Evolutionary conservation across 2,113 vertebrate species (phyloP).

Genomic region (Pangasianodon gigas): DNA sequence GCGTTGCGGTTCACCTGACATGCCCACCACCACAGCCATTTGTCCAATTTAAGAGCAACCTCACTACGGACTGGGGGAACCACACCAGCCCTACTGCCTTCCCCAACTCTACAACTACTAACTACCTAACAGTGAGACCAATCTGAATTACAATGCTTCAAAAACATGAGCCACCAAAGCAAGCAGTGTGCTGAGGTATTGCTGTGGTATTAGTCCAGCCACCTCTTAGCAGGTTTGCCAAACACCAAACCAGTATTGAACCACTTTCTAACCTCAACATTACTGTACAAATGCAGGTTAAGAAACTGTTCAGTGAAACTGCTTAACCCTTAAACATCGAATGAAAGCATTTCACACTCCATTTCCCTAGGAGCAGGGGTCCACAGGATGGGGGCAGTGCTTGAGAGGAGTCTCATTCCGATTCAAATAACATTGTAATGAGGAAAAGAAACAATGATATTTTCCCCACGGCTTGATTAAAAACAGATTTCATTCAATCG

Average conservation of each 20-base stretch:
- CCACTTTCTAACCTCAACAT: slow-evolving; percentile 3
- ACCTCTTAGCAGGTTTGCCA: background rate
- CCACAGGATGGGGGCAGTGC: background rate
- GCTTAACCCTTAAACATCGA: background rate
- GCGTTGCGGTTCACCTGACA: slow-evolving; percentile 59
- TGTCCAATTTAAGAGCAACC: slow-evolving; percentile 53
- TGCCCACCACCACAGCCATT: slow-evolving; percentile 61
- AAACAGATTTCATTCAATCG: background rate
- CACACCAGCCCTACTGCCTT: slow-evolving; percentile 54
- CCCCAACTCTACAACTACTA: slow-evolving; percentile 39
- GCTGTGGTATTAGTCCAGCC: background rate
- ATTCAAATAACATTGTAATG: background rate
- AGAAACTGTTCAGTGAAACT: background rate
- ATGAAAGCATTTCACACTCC: slow-evolving; percentile 6
- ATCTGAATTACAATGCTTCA: background rate
- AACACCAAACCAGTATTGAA: slow-evolving; percentile 12
- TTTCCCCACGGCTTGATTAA: background rate
- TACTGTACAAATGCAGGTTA: background rate
- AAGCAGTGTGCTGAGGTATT: background rate
- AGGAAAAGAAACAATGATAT: background rate
- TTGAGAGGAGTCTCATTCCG: background rate
- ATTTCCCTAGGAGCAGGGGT: background rate
- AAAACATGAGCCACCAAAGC: background rate
- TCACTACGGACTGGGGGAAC: slow-evolving; percentile 63
- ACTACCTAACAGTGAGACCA: background rate